Evolutionary conservation across 2,888 invertebrate species (phyloP), one percentile per base, ranked within the genome.

Genomic region (Troides aeacus): DNA sequence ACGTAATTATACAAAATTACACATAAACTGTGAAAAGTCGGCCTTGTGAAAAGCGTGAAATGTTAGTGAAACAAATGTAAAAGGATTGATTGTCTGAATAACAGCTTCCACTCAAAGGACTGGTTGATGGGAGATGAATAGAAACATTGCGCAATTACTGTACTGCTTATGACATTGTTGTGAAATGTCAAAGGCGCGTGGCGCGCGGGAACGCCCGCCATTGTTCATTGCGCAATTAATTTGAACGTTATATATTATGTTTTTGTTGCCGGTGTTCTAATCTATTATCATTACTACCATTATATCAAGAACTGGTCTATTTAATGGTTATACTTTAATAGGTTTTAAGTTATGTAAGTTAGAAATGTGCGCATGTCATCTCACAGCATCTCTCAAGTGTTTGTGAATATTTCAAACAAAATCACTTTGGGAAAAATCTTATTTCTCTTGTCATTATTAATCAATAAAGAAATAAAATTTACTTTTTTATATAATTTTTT

Each of bases 131-230:
- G 69, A 39, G 59, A 66, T 69, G 62, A 59, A 70, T 67, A 62
- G 68, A 65, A 65, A 69, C 69, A 69, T 65, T 66, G 18, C 23
- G 46, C 56, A 70, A 66, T 68, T 64, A 21, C 24, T 1, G 18
- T 68, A 67, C 62, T 69, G 66, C 64, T 57, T 60, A 39, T 64
- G 67, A 65, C 60, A 69, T 71, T 71, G 62, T 64, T 62, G 61
- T 39, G 58, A 65, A 71, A 64, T 66, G 58, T 68, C 39, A 64
- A 50, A 50, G 21, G 61, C 53, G 72, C 61, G 64, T 61, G 65
- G 39, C 64, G 53, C 62, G 30, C 53, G 53, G 42, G 21, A 56
- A n/a, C 62, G 67, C 15, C 7, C 57, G 61, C 46, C 15, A 30
- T 59, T 61, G 36, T 61, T 39, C 10, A 61, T 58, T 58, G 24